Conservation (phyloP, 2,888 invertebrate species). For the Odiellus spinosus region DNA sequence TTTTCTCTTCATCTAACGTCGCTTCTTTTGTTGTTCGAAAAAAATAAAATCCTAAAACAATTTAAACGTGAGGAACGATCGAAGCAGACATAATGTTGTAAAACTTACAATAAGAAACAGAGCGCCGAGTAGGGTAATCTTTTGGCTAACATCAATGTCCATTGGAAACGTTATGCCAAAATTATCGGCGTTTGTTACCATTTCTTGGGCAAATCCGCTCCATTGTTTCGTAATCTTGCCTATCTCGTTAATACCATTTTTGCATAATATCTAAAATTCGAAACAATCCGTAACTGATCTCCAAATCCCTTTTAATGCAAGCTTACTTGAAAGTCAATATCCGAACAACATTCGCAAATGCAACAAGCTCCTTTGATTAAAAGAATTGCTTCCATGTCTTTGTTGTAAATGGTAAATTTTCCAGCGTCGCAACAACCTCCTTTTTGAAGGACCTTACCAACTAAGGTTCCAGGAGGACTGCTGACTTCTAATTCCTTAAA, state of each 20-base stretch:
- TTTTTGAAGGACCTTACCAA: slow-evolving; percentile 22
- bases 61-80: too few species aligned
- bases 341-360: too few species aligned
- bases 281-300: not conserved
- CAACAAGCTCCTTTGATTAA: too few species aligned
- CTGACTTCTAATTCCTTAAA: slow-evolving; percentile 55
- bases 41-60: too few species aligned
- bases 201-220: slow-evolving; percentile 63
- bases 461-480: slow-evolving; percentile 35
- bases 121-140: slow-evolving; percentile 61
- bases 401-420: too few species aligned
- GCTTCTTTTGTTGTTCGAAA: too few species aligned
- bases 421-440: too few species aligned
- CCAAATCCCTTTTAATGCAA: too few species aligned
- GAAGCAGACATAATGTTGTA: too few species aligned
- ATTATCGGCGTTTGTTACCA: slow-evolving; percentile 70
- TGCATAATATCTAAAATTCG: slow-evolving; percentile 47
- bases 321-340: too few species aligned
- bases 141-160: slow-evolving; percentile 68
- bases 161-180: slow-evolving; percentile 82
- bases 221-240: slow-evolving; percentile 81
- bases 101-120: slow-evolving; percentile 60
- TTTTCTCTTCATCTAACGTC: too few species aligned
- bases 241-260: slow-evolving; percentile 56
- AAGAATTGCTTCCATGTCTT: too few species aligned